Evolutionary conservation across 1,140 invertebrate genomes (phyloP).

Genomic region (Ridgeia piscesae): DNA sequence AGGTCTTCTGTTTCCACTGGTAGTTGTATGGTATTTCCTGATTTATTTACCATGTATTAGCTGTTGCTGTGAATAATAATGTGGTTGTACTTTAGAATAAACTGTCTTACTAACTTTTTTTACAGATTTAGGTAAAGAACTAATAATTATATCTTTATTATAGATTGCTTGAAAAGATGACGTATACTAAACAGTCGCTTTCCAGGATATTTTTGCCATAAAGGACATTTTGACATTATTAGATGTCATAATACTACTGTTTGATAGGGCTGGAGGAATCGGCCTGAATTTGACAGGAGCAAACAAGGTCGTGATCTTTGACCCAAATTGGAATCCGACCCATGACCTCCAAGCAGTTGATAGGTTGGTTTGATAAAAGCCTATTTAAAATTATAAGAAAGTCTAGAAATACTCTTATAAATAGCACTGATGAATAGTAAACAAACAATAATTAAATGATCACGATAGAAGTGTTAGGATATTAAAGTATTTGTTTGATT

Average conservation of each 20-base stretch:
- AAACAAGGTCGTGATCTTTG: constrained; percentile 93
- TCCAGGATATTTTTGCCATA: background rate
- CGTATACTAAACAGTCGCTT: background rate
- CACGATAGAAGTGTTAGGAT: too few species aligned
- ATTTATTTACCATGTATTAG: background rate
- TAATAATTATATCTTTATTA: background rate
- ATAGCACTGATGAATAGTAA: too few species aligned
- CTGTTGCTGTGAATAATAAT: background rate
- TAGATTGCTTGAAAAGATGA: background rate
- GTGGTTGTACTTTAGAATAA: background rate
- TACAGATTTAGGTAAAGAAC: background rate
- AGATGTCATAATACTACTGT: too few species aligned
- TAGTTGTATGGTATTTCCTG: background rate
- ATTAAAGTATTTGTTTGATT: too few species aligned
- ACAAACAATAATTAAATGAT: too few species aligned
- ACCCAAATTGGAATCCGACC: constrained; percentile 92
- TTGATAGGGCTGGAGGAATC: constrained; percentile 81
- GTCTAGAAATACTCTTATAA: background rate
- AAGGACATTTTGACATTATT: too few species aligned
- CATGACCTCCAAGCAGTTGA: constrained; percentile 60
- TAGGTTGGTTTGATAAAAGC: constrained; percentile 35
- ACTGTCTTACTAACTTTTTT: background rate
- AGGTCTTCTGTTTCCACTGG: background rate
- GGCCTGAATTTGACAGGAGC: constrained; percentile 94
- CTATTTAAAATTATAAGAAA: background rate